phyloP scores from a whole-genome alignment of 1,140 invertebrate species.

The Lasioglossum albipes region DNA sequence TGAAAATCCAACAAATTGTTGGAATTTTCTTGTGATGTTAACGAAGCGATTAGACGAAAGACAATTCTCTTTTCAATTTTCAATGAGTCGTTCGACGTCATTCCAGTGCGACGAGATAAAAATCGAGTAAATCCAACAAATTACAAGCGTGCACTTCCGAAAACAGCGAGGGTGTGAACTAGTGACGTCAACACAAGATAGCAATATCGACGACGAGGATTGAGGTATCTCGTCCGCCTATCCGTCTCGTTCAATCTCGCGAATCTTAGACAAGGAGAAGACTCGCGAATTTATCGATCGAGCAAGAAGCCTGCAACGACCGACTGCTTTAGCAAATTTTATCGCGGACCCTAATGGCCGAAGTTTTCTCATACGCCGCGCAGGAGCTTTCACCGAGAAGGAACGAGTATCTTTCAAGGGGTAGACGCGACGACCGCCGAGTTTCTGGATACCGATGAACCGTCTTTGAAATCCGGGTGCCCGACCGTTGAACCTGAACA shows the following conservation, averaged over 20 bases:
- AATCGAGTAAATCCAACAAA: too few species aligned
- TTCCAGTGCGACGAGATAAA: too few species aligned
- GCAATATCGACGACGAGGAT: neutral
- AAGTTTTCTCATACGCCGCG: constrained; percentile 38
- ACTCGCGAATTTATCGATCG: constrained; percentile 38
- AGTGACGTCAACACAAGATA: too few species aligned
- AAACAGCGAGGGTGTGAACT: too few species aligned
- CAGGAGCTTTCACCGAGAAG: constrained; percentile 17
- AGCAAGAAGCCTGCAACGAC: constrained; percentile 28
- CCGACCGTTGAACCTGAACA: constrained; percentile 67
- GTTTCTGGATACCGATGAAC: constrained; percentile 47
- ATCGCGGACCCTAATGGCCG: constrained; percentile 47
- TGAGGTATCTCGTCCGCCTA: neutral
- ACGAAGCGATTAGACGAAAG: too few species aligned
- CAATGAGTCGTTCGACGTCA: too few species aligned
- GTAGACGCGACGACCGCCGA: constrained; percentile 5
- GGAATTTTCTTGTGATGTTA: too few species aligned
- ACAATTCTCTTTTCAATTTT: too few species aligned
- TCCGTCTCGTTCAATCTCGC: constrained; percentile 2
- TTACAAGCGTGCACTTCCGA: too few species aligned
- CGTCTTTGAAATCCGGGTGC: constrained; percentile 51
- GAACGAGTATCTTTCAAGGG: neutral
- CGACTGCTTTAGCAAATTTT: constrained; percentile 24
- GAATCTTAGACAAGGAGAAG: neutral
- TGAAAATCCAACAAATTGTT: too few species aligned